Base-by-base conservation (phyloP, 2,888 invertebrate genomes). In the Sphinx pinastri region DNA sequence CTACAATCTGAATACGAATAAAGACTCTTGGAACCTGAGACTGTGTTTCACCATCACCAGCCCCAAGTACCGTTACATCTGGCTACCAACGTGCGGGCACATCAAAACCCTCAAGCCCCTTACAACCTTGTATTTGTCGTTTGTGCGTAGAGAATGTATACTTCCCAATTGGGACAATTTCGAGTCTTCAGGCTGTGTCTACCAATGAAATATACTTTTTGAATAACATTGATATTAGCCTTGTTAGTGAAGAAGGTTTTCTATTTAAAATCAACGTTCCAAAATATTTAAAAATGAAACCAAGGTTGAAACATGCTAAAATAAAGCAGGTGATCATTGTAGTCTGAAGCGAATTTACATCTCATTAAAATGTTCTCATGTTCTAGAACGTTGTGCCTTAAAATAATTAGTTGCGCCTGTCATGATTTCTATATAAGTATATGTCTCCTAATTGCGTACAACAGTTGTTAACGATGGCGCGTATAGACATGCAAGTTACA, bases 401-500 rank as follows among this genome's bases (percentile, higher is more conserved):
- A 71, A 71, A 71, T 66, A 68, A 60, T 74, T 47, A 51, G 71
- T 72, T 70, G 72, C 71, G 71, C 74, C 72, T 77, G 74, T 81
- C 75, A 78, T 49, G 31, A 71, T 12, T 19, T 38, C 55, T 57
- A 75, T 80, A 79, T 77, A 81, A 77, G 75, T 76, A 76, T 76
- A 74, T 71, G 77, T 75, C 60, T 57, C 63, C 68, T 67, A 68
- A 58, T 73, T 52, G 25, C 68, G 69, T 68, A 74, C 71, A 76
- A 75, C 77, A 72, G 74, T 70, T 68, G 70, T 67, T 14, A 19
- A 77, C 73, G 71, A 84, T 84, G 84, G 78, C 77, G 71, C 72
- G 73, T 60, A 70, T 77, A 55, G 74, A 80, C 71, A 75, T 81
- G 67, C 81, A 73, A 70, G 10, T 83, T n/a, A 74, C 80, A 25